Percentiles rank a stretch among this genome's conserved stretches.
Conservation (phyloP, 2,888 invertebrate species). For the Drosophila affinis region DNA sequence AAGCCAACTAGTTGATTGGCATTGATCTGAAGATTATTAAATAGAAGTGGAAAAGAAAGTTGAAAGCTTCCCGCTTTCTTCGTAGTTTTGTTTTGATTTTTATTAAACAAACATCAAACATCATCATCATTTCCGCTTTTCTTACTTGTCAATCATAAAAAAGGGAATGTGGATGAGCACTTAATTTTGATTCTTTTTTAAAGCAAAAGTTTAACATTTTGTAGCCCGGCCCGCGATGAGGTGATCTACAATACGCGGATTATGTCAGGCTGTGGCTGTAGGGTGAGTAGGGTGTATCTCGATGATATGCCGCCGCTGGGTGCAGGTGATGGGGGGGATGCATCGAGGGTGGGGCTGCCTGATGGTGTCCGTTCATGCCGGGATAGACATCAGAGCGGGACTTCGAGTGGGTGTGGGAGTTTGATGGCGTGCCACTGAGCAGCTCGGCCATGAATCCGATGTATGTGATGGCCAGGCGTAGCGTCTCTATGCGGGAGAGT, state of each 20-base stretch:
- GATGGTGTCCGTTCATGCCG: constrained; percentile 82
- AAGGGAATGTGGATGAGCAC: neutral
- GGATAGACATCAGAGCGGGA: constrained; percentile 81
- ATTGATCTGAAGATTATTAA: no score
- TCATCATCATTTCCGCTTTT: no score
- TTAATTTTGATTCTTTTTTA: constrained; percentile 5
- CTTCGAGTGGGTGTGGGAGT: constrained; percentile 76
- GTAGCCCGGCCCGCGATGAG: neutral
- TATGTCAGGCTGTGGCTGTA: constrained; percentile 82
- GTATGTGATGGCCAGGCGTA: constrained; percentile 97
- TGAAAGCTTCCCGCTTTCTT: neutral
- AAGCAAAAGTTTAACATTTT: no score
- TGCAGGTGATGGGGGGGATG: constrained; percentile 82
- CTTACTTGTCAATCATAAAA: neutral
- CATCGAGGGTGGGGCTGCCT: constrained; percentile 61
- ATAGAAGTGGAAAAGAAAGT: no score
- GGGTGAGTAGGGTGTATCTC: constrained; percentile 83
- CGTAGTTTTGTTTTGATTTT: neutral
- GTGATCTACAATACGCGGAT: neutral
- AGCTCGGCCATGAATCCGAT: constrained; percentile 98
- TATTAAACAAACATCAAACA: neutral
- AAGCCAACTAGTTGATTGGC: neutral
- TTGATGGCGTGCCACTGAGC: constrained; percentile 87
- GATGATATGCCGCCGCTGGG: constrained; percentile 81
- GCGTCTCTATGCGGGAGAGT: constrained; percentile 96